These are phyloP conservation scores for Semicossyphus pulcher DNA, from an alignment of 2,113 vertebrate genomes.

Conservation along the genomic window DNA sequence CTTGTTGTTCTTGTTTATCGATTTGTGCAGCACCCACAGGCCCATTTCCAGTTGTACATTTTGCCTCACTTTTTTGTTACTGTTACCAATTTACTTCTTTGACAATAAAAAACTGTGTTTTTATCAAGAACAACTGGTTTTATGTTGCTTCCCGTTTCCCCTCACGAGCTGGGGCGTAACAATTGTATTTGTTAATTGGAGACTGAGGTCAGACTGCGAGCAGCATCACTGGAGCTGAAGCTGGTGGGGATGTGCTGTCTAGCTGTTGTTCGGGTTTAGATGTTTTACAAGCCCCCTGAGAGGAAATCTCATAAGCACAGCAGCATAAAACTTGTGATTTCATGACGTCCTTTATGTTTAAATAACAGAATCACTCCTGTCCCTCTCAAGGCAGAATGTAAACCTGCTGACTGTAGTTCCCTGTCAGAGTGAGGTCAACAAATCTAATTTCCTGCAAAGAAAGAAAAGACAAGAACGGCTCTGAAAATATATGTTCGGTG, in stretches of 20 bases:
- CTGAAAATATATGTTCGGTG: no score
- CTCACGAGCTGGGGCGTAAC: no score
- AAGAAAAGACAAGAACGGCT: no score
- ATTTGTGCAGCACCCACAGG: no score
- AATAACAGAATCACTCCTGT: background rate
- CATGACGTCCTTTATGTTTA: background rate
- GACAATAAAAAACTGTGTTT: no score
- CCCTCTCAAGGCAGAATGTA: background rate
- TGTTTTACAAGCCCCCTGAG: slow-evolving; percentile 10
- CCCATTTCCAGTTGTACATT: no score
- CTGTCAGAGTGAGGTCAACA: background rate
- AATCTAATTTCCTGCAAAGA: background rate
- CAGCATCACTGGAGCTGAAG: slow-evolving; percentile 1
- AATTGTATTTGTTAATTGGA: slow-evolving; percentile 18
- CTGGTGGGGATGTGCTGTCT: background rate
- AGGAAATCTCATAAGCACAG: background rate
- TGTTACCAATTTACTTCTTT: no score
- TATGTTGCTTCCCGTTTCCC: no score
- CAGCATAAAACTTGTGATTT: background rate
- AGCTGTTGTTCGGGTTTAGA: background rate
- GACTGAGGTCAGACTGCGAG: background rate
- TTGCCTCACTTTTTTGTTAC: no score
- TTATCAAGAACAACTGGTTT: no score
- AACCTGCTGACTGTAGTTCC: background rate
- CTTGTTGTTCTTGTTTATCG: no score